phyloP scores from a whole-genome alignment of 2,113 vertebrate genomes.

The Antidorcas marsupialis region DNA sequence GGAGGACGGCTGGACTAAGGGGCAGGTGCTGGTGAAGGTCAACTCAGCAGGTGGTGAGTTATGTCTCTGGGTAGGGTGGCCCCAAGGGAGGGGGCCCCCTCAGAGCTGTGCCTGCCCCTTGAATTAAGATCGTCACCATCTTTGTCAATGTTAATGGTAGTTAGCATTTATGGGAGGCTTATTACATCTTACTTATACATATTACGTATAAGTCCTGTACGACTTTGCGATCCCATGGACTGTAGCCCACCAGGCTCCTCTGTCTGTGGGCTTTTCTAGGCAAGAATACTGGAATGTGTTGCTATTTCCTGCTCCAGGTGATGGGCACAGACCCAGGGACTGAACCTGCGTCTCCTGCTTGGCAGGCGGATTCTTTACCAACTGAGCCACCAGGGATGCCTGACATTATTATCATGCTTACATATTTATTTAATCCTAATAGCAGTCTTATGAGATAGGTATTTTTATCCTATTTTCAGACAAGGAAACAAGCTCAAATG shows the following conservation, averaged over 20 bases:
- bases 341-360: neutral
- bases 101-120: too few species aligned
- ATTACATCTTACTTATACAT: neutral
- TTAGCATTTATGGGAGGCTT: neutral
- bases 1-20: constrained; percentile 68
- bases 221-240: neutral
- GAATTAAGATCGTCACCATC: neutral
- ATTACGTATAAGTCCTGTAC: neutral
- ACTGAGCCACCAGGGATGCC: neutral
- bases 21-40: constrained; percentile 90
- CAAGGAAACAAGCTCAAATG: neutral
- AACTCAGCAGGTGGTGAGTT: constrained; percentile 92
- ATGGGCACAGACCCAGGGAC: neutral
- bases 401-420: neutral
- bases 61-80: neutral
- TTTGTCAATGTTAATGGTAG: neutral
- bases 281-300: neutral
- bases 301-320: neutral
- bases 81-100: neutral
- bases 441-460: neutral
- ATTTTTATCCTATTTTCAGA: neutral
- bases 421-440: neutral
- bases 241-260: neutral
- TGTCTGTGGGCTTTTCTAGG: neutral
- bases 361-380: neutral